phyloP scores from a whole-genome alignment of 2,888 invertebrate genomes.

The Caenorhabditis macrosperma region DNA sequence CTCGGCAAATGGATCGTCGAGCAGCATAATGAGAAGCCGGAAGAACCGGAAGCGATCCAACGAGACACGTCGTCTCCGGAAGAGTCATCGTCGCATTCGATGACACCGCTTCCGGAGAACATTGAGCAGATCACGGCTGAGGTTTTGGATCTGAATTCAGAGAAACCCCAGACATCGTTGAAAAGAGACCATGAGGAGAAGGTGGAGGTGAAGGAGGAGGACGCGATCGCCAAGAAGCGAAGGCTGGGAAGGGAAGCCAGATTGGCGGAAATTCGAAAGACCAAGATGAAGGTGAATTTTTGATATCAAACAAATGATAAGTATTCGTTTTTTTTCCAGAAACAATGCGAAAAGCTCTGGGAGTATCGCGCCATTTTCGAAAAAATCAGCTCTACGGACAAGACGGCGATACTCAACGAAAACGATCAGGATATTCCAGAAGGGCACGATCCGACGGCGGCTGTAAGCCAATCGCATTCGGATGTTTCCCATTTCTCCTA shows the following conservation, averaged over 20 bases:
- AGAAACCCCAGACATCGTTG: background rate
- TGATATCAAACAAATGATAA: background rate
- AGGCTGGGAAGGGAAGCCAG: slow-evolving; percentile 8
- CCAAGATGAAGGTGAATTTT: slow-evolving; percentile 29
- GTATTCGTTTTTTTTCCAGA: slow-evolving; percentile 14
- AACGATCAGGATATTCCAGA: slow-evolving; percentile 87
- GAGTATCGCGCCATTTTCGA: slow-evolving; percentile 85
- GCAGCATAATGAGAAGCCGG: too few relatives aligned
- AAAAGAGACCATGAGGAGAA: background rate
- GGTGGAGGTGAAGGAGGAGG: background rate
- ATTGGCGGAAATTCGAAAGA: slow-evolving; percentile 11
- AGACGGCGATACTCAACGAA: slow-evolving; percentile 85
- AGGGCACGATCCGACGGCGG: slow-evolving; percentile 83
- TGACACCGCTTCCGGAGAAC: background rate
- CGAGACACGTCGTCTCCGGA: background rate
- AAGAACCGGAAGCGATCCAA: background rate
- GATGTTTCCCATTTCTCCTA: slow-evolving; percentile 84
- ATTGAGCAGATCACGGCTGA: background rate
- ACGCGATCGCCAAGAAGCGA: slow-evolving; percentile 8
- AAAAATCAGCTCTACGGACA: slow-evolving; percentile 84
- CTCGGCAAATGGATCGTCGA: too few relatives aligned
- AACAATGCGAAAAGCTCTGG: slow-evolving; percentile 87
- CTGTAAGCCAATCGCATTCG: background rate
- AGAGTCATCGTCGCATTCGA: background rate
- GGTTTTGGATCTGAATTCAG: background rate